Conservation (phyloP, 1,140 invertebrate genomes). For the Pseudomyrmex cubaensis region DNA sequence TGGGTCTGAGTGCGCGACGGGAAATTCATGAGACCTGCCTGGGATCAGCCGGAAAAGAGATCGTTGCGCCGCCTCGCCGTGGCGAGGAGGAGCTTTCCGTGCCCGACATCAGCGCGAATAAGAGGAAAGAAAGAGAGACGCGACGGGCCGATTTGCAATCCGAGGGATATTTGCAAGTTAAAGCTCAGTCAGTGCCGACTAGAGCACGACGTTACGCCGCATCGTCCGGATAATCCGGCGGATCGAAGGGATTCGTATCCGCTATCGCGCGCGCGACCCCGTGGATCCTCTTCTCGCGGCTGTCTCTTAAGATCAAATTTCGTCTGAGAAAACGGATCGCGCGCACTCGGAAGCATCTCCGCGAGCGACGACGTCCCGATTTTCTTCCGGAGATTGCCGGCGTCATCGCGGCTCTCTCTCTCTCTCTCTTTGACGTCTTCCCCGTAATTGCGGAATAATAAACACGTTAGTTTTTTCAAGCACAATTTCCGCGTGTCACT, state of each 20-base stretch:
- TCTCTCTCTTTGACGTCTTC: conserved; percentile 17
- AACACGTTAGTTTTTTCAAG: neutral
- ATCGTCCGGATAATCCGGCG: conserved; percentile 48
- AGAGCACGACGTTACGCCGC: conserved; percentile 30
- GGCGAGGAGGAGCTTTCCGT: conserved; percentile 26
- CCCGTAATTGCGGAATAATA: conserved; percentile 15
- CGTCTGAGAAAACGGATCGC: conserved; percentile 37
- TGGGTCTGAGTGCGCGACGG: conserved; percentile 58
- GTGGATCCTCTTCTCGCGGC: neutral
- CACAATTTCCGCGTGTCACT: neutral
- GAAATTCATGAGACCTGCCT: conserved; percentile 68
- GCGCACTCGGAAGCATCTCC: neutral
- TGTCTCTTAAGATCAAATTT: conserved; percentile 44
- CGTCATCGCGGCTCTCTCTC: neutral
- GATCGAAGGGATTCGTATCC: conserved; percentile 59
- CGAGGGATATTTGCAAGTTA: conserved; percentile 44
- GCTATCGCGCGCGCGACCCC: neutral
- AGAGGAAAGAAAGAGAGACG: conserved; percentile 4
- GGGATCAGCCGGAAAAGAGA: conserved; percentile 68
- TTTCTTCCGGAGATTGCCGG: conserved; percentile 43
- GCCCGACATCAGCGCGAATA: conserved; percentile 36
- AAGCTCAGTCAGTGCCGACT: conserved; percentile 8
- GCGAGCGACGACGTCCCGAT: neutral
- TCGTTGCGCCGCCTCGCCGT: conserved; percentile 44
- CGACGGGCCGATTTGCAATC: conserved; percentile 61